A percentile compares a stretch with the other conserved stretches of the same genome.
phyloP scores from a whole-genome alignment of 1,140 invertebrate species.

The Andricus grossulariae region DNA sequence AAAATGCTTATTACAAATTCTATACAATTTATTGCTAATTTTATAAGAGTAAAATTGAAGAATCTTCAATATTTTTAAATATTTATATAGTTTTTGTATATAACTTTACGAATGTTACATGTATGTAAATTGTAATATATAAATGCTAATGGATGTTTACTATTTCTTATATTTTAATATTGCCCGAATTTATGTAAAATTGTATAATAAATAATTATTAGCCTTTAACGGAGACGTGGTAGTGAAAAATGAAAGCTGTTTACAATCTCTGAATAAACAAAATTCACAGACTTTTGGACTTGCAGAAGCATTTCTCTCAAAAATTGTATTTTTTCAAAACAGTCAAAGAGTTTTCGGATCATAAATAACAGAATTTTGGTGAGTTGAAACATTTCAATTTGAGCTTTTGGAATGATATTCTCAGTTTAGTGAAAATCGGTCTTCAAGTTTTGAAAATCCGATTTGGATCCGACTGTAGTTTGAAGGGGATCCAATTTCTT shows the following conservation, averaged over 20 bases:
- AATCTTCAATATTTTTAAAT: constrained; percentile 30
- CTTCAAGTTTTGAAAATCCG: not conserved
- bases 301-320: not conserved
- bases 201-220: constrained; percentile 18
- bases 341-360: not conserved
- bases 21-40: constrained; percentile 24
- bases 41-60: constrained; percentile 18
- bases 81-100: constrained; percentile 32
- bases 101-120: constrained; percentile 28
- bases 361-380: not conserved
- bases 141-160: not conserved
- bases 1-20: constrained; percentile 15
- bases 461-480: not conserved
- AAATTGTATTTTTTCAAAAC: not conserved
- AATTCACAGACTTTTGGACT: constrained; percentile 1
- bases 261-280: constrained; percentile 3
- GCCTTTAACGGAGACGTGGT: not conserved
- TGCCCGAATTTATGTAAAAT: constrained; percentile 24
- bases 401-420: too few relatives aligned
- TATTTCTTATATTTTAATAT: constrained; percentile 28
- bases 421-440: not conserved
- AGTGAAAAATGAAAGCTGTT: not conserved
- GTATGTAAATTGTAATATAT: constrained; percentile 31
- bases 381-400: not conserved
- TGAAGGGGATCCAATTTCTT: too few relatives aligned